phyloP scores from a whole-genome alignment of 1,140 invertebrate genomes.

The Zelostemma sp. region DNA sequence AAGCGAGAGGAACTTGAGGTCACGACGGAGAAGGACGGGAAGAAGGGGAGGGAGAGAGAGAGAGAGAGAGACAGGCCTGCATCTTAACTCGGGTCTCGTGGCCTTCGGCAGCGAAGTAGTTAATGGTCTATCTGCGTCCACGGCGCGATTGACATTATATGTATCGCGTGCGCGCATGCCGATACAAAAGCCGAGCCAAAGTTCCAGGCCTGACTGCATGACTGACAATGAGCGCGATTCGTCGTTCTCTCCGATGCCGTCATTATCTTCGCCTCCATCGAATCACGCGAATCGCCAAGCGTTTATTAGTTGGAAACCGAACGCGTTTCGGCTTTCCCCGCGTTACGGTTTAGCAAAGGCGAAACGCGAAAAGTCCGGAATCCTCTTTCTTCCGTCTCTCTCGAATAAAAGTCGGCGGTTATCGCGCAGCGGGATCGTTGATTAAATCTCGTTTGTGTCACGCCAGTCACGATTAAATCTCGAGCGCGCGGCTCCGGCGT shows the following conservation, averaged over 20 bases:
- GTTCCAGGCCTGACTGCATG: slow-evolving; percentile 9
- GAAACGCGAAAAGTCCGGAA: no score
- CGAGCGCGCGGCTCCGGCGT: slow-evolving; percentile 24
- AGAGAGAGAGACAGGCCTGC: slow-evolving; percentile 37
- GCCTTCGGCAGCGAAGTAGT: slow-evolving; percentile 49
- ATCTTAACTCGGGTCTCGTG: slow-evolving; percentile 51
- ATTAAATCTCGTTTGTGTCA: slow-evolving; percentile 43
- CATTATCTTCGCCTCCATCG: slow-evolving; percentile 28
- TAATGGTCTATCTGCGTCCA: slow-evolving; percentile 49
- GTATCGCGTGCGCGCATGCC: slow-evolving; percentile 39
- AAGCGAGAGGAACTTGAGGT: slow-evolving; percentile 55
- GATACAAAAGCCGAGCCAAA: slow-evolving; percentile 29
- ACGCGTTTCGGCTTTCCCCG: no score
- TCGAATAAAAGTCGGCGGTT: slow-evolving; percentile 30
- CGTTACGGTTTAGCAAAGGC: no score
- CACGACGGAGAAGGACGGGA: slow-evolving; percentile 27
- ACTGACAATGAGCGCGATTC: slow-evolving; percentile 32
- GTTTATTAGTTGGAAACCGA: neutral
- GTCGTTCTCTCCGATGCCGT: slow-evolving; percentile 42
- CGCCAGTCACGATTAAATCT: slow-evolving; percentile 36
- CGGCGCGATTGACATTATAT: slow-evolving; percentile 48
- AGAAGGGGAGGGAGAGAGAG: slow-evolving; percentile 31
- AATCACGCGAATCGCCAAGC: neutral
- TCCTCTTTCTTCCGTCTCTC: no score
- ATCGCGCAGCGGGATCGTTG: slow-evolving; percentile 35